A percentile compares a stretch with the other conserved stretches of the same genome.
Conservation (phyloP, 64 coral and sea anemone genomes). For the Stichodactyla helianthus region DNA sequence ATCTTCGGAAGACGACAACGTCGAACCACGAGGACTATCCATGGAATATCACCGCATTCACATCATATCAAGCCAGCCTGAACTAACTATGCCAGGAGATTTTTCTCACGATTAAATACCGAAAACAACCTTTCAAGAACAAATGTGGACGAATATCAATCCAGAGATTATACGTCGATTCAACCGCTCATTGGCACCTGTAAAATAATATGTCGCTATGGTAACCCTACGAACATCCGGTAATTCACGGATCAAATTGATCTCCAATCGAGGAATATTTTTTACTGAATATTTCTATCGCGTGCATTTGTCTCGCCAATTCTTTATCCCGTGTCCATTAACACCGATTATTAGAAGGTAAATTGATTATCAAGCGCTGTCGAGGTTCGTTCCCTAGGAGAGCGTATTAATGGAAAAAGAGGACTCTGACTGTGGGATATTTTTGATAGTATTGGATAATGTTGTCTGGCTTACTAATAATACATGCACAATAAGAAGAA, state of each 20-base stretch:
- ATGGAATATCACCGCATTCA: background rate
- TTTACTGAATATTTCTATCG: background rate
- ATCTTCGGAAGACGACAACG: background rate
- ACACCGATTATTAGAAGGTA: background rate
- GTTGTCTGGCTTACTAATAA: background rate
- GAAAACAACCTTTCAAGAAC: background rate
- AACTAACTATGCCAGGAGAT: background rate
- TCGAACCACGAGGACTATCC: background rate
- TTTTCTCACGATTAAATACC: background rate
- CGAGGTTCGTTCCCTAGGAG: background rate
- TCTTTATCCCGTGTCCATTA: background rate
- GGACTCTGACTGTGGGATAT: background rate
- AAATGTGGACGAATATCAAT: background rate
- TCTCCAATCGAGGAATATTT: background rate
- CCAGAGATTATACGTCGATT: background rate
- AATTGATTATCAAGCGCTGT: background rate
- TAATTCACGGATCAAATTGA: background rate
- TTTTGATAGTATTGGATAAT: background rate
- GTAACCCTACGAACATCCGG: background rate
- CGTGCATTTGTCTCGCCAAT: background rate
- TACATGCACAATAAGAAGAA: background rate
- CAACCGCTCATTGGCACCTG: conserved; percentile 6
- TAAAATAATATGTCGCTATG: background rate
- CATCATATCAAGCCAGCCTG: no score
- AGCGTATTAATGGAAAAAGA: background rate